phyloP scores from a whole-genome alignment of 2,797 vertebrate species.

The Chaunax sp. region DNA sequence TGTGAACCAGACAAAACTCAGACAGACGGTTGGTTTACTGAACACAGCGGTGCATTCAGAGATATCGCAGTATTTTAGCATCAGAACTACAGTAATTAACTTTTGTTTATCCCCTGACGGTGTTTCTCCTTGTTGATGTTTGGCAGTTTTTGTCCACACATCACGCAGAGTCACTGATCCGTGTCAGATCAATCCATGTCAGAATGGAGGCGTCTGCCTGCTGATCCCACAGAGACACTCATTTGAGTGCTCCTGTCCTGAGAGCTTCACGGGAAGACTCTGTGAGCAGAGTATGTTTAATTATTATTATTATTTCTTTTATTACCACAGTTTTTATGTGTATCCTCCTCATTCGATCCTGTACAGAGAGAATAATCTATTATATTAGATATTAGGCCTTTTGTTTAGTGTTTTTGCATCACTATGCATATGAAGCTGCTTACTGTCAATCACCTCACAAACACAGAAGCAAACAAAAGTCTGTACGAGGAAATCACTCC shows the following conservation, averaged over 20 bases:
- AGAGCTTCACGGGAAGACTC: slow-evolving; percentile 82
- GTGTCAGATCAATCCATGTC: slow-evolving; percentile 86
- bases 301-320: neutral
- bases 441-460: slow-evolving; percentile 19
- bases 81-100: neutral
- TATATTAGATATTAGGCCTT: too few relatives aligned
- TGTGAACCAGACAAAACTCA: slow-evolving; percentile 61
- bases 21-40: slow-evolving; percentile 37
- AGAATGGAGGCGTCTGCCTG: slow-evolving; percentile 86
- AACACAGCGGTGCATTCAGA: neutral
- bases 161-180: slow-evolving; percentile 58
- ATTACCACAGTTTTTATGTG: neutral
- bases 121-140: neutral
- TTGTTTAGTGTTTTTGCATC: too few relatives aligned
- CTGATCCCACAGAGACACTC: slow-evolving; percentile 26
- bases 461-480: slow-evolving; percentile 1
- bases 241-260: slow-evolving; percentile 87
- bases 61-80: neutral
- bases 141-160: slow-evolving; percentile 29
- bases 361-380: too few relatives aligned
- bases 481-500: slow-evolving; percentile 1
- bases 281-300: slow-evolving; percentile 87
- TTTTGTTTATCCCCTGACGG: neutral
- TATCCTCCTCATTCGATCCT: neutral
- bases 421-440: slow-evolving; percentile 1